Evolutionary conservation across 2,113 vertebrate species (phyloP).

Genomic region (Phylloscopus trochilus): DNA sequence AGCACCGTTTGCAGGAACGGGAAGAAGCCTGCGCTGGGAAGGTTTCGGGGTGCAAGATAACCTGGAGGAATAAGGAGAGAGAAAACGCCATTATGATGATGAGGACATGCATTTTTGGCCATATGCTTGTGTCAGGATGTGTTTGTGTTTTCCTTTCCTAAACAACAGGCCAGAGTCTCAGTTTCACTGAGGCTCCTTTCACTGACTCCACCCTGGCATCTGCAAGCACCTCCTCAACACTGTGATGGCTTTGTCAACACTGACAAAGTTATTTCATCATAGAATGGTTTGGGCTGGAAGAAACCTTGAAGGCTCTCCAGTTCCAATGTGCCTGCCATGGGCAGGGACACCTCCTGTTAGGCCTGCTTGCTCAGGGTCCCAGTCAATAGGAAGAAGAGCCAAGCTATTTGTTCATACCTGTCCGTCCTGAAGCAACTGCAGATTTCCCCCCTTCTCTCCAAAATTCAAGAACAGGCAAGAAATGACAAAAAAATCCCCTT

Average conservation of each 20-base stretch:
- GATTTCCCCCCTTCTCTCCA: neutral
- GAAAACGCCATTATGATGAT: neutral
- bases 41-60: slow-evolving; percentile 88
- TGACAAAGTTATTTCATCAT: neutral
- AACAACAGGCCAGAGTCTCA: neutral
- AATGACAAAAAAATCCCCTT: neutral
- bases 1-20: slow-evolving; percentile 92
- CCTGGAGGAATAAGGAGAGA: slow-evolving; percentile 71
- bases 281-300: neutral
- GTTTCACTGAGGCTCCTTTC: neutral
- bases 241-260: no score
- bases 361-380: neutral
- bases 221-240: neutral
- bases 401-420: neutral
- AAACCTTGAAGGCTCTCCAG: neutral
- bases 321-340: neutral
- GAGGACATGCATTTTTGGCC: neutral
- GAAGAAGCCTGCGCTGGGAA: slow-evolving; percentile 92
- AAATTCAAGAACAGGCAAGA: neutral
- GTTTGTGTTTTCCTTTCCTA: neutral
- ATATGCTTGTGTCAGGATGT: neutral
- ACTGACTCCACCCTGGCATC: neutral
- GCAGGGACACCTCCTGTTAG: neutral
- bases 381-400: neutral
- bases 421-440: neutral